Percentiles rank a stretch among this genome's conserved stretches.
Conservation (phyloP, 2,113 vertebrate species). For the Poeciliopsis retropinna region DNA sequence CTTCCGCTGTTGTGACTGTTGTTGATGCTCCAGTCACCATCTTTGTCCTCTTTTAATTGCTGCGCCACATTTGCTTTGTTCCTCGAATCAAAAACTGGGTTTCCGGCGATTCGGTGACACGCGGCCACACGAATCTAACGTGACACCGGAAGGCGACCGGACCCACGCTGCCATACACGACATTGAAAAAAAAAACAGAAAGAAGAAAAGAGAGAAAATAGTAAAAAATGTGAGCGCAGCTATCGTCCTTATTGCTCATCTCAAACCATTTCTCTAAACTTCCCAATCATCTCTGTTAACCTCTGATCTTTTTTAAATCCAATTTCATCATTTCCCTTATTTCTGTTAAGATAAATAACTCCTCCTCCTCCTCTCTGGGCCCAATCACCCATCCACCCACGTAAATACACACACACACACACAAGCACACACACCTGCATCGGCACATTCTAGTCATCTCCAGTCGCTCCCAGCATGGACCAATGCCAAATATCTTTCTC, state of each 20-base stretch:
- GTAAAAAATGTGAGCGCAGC: conserved; percentile 41
- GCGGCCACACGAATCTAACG: background rate
- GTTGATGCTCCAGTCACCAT: background rate
- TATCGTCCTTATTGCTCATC: conserved; percentile 60
- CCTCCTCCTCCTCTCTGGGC: background rate
- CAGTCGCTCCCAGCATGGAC: conserved; percentile 68
- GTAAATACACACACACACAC: conserved; percentile 15
- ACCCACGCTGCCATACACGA: background rate
- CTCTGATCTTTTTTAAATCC: conserved; percentile 11
- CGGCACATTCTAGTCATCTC: conserved; percentile 60
- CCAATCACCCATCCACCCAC: conserved; percentile 5
- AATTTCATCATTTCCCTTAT: conserved; percentile 34
- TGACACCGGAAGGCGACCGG: no score
- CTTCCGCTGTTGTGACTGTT: background rate
- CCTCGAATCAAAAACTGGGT: background rate
- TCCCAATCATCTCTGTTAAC: conserved; percentile 27
- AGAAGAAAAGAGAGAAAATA: background rate
- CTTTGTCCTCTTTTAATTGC: background rate
- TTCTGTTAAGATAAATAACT: conserved; percentile 26
- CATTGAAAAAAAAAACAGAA: background rate
- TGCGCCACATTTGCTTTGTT: background rate
- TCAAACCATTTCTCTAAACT: conserved; percentile 53
- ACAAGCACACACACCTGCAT: conserved; percentile 17
- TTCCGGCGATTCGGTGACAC: background rate
- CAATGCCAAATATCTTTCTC: conserved; percentile 73